Evolutionary conservation across 1,140 invertebrate genomes (phyloP).

Genomic region (Bombyx mori): ASM3026992v2 NC_085119.1:6945501-6946000

Average conservation of each 20-base stretch:
- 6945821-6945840: too few relatives aligned
- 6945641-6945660: too few relatives aligned
- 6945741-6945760: too few relatives aligned
- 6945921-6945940: conserved; percentile 65
- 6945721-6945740: too few relatives aligned
- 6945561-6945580: conserved; percentile 62
- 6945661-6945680: too few relatives aligned
- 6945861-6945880: conserved; percentile 10
- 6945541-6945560: conserved; percentile 60
- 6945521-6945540: conserved; percentile 48
- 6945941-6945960: conserved; percentile 59
- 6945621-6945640: too few relatives aligned
- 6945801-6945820: too few relatives aligned
- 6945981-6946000: conserved; percentile 65
- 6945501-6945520: conserved; percentile 42
- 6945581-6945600: conserved; percentile 44
- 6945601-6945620: conserved; percentile 27
- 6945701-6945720: too few relatives aligned
- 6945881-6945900: conserved; percentile 43
- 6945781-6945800: too few relatives aligned
- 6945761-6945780: too few relatives aligned
- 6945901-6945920: conserved; percentile 63
- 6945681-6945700: too few relatives aligned
- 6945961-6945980: conserved; percentile 54
- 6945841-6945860: too few relatives aligned